Base-by-base conservation (phyloP, 2,888 invertebrate species). In the Mongoloraphidia duomilia region DNA sequence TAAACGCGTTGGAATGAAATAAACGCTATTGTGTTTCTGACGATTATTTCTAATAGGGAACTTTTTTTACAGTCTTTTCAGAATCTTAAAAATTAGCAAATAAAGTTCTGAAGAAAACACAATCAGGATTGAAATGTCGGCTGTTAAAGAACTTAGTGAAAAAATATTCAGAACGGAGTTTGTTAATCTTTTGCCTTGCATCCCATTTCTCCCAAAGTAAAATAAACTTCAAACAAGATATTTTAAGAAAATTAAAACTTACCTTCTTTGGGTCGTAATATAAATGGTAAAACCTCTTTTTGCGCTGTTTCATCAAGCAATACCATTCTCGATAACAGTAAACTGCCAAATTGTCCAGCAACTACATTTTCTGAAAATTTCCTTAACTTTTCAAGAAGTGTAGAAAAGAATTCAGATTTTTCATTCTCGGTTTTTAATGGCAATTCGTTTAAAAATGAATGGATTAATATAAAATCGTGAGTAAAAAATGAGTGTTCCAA, bases 321-420 rank as follows among this genome's bases (percentile, higher is more conserved):
- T 37, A 93, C 90, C 70, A 92, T 79, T 58, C 93, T 76, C 0
- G 90, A 89, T 10, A 94, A 70, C 46, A 93, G 65, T 44, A 85
- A 72, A 46, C 81, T 79, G 47, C 85, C 80, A 45, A 94, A 70
- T 64, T 90, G 85, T 51, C 80, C 80, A 0, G 89, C 93, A 11
- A 93, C 83, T 47, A 88, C 76, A 57, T 79, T 77, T 66, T 90
- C 88, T 54, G 88, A 82, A 63, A 89, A 85, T 56, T 70, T 70
- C 62, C 76, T 75, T 50, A 93, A 68, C 57, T 79, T 80, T 47
- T 76, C 73, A 46, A 82, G 71, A 57, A 91, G 72, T 55, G 72
- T 75, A 37, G 78, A 75, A 63, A 93, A 93, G 65, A 93, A 93
- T 49, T 76, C 69, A 54, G 77, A 74, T 62, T 84, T 91, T 57